Percentiles rank a stretch among this genome's conserved stretches.
Conservation (phyloP, 2,888 invertebrate genomes). For the Uloborus plumipes region DNA sequence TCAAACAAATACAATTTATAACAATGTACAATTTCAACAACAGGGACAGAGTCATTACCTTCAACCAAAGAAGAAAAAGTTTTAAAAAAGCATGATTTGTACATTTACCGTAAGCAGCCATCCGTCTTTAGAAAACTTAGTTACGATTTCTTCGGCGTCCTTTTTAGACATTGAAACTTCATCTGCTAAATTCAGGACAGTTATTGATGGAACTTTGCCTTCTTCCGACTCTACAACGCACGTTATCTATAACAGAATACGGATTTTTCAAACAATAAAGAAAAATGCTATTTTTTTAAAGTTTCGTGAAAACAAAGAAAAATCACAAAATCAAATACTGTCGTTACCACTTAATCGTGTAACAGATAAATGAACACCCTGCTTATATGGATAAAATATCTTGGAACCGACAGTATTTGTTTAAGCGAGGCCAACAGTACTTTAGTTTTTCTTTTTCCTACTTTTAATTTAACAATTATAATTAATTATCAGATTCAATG, state of each 20-base stretch:
- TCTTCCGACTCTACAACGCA: slow-evolving; percentile 68
- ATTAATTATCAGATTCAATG: too few species aligned
- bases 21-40: not conserved
- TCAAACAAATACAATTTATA: too few species aligned
- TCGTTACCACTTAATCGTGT: too few species aligned
- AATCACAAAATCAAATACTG: too few species aligned
- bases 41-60: not conserved
- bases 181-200: slow-evolving; percentile 69
- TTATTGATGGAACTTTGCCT: slow-evolving; percentile 69
- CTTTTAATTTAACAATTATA: too few species aligned
- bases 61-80: not conserved
- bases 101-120: slow-evolving; percentile 45
- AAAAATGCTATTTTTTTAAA: not conserved
- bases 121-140: slow-evolving; percentile 30
- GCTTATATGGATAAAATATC: too few species aligned
- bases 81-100: not conserved
- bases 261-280: not conserved
- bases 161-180: slow-evolving; percentile 68
- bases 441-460: too few species aligned
- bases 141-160: slow-evolving; percentile 69
- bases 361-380: too few species aligned
- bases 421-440: too few species aligned
- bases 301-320: too few species aligned
- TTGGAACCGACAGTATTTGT: too few species aligned
- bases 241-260: slow-evolving; percentile 6